phyloP scores from a whole-genome alignment of 92 coral and sea anemone genomes.

The Epizoanthus rinbou region DNA sequence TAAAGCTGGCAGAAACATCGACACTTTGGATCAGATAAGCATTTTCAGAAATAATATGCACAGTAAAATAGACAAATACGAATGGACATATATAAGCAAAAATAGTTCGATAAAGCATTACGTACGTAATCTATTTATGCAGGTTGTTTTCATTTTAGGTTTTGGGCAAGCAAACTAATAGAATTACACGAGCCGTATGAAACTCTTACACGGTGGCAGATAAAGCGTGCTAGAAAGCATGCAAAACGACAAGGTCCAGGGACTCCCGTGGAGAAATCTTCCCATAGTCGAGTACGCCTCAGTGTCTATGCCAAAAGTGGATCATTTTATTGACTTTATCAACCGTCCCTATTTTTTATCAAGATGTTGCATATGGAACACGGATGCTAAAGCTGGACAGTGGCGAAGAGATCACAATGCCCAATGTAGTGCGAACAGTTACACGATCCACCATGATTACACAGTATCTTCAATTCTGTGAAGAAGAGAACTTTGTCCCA shows the following conservation, averaged over 20 bases:
- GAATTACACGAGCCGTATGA: constrained; percentile 49
- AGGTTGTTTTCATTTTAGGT: constrained; percentile 9
- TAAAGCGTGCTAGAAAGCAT: constrained; percentile 51
- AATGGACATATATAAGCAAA: no score
- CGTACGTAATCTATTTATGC: no score
- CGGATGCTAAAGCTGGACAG: constrained; percentile 49
- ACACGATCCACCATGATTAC: constrained; percentile 64
- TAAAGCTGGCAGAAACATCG: no score
- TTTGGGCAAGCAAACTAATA: constrained; percentile 43
- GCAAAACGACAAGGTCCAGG: constrained; percentile 50
- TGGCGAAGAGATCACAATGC: constrained; percentile 53
- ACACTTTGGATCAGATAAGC: no score
- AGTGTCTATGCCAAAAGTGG: constrained; percentile 44
- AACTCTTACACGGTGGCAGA: constrained; percentile 49
- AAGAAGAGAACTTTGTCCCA: constrained; percentile 57
- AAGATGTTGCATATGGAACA: constrained; percentile 65
- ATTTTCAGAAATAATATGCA: no score
- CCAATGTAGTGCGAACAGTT: constrained; percentile 65
- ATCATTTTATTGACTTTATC: constrained; percentile 56
- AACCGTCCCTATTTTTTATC: constrained; percentile 61
- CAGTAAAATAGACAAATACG: no score
- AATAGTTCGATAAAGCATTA: no score
- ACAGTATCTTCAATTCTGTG: constrained; percentile 57
- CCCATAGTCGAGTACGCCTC: constrained; percentile 49
- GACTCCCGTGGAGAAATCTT: constrained; percentile 25